Evolutionary conservation across 1,140 invertebrate genomes (phyloP).

Genomic region (Drosophila jambulina): DNA sequence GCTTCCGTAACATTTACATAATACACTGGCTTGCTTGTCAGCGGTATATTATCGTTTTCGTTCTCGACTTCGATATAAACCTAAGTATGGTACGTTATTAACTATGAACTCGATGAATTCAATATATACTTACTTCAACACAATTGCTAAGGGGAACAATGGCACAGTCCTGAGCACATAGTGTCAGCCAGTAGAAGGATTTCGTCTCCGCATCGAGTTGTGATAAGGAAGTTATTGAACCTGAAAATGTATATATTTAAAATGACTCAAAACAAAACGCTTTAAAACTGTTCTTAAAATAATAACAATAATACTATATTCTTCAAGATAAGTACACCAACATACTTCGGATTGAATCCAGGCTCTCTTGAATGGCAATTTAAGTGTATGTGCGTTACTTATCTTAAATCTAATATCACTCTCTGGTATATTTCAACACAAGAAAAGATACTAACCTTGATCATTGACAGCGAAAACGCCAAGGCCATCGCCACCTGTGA

Average conservation of each 20-base stretch:
- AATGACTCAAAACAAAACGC: background rate
- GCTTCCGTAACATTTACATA: constrained; percentile 94
- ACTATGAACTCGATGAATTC: background rate
- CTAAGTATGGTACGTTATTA: constrained; percentile 84
- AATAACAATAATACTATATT: background rate
- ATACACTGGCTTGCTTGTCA: constrained; percentile 94
- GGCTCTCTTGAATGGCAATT: too few relatives aligned
- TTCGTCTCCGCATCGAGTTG: constrained; percentile 95
- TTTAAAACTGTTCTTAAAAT: background rate
- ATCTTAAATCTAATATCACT: background rate
- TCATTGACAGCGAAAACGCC: constrained; percentile 96
- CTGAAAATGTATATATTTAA: constrained; percentile 86
- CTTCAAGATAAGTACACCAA: background rate
- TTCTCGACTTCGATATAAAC: constrained; percentile 96
- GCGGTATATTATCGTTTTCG: constrained; percentile 97
- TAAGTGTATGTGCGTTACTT: background rate
- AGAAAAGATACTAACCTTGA: constrained; percentile 89
- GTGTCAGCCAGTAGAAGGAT: constrained; percentile 96
- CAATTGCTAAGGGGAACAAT: constrained; percentile 93
- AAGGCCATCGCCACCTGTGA: constrained; percentile 94
- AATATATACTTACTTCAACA: constrained; percentile 88
- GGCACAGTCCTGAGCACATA: constrained; percentile 95
- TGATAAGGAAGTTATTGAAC: constrained; percentile 92
- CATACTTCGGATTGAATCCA: background rate
- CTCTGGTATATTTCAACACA: background rate